phyloP scores from a whole-genome alignment of 2,113 vertebrate species.

The Collichthys lucidus region DNA sequence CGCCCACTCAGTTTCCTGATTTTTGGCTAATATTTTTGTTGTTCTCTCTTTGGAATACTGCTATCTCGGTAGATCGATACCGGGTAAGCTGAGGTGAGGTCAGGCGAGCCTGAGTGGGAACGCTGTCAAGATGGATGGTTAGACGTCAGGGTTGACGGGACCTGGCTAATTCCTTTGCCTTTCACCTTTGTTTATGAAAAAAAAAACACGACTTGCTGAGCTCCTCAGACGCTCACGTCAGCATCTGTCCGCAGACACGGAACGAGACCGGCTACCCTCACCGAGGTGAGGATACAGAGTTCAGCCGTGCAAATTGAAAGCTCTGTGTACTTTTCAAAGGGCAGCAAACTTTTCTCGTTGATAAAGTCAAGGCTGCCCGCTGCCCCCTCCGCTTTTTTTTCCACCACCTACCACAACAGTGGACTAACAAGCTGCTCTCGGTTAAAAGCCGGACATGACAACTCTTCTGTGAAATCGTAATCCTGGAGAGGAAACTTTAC shows the following conservation, averaged over 20 bases:
- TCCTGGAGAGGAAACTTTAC: slow-evolving; percentile 64
- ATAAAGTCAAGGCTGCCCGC: slow-evolving; percentile 67
- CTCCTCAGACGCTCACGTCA: slow-evolving; percentile 40
- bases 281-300: slow-evolving; percentile 46
- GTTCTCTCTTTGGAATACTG: slow-evolving; percentile 50
- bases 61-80: slow-evolving; percentile 62
- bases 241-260: slow-evolving; percentile 40
- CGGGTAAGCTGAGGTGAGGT: slow-evolving; percentile 31
- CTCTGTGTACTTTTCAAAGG: slow-evolving; percentile 72
- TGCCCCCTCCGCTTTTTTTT: background rate
- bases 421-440: slow-evolving; percentile 50
- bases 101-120: slow-evolving; percentile 31
- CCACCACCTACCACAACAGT: slow-evolving; percentile 8
- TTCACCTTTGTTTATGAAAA: slow-evolving; percentile 24
- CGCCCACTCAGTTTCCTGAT: slow-evolving; percentile 4
- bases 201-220: background rate
- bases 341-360: slow-evolving; percentile 74
- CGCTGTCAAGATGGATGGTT: slow-evolving; percentile 40
- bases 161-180: slow-evolving; percentile 41
- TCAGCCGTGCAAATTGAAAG: slow-evolving; percentile 51
- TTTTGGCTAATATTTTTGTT: slow-evolving; percentile 50
- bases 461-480: slow-evolving; percentile 66
- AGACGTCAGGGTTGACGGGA: slow-evolving; percentile 37
- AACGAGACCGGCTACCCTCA: slow-evolving; percentile 17
- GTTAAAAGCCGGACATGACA: slow-evolving; percentile 54